These are phyloP conservation scores for Amphibalanus amphitrite DNA, from an alignment of 1,140 invertebrate genomes.

Conservation along the genomic window DNA sequence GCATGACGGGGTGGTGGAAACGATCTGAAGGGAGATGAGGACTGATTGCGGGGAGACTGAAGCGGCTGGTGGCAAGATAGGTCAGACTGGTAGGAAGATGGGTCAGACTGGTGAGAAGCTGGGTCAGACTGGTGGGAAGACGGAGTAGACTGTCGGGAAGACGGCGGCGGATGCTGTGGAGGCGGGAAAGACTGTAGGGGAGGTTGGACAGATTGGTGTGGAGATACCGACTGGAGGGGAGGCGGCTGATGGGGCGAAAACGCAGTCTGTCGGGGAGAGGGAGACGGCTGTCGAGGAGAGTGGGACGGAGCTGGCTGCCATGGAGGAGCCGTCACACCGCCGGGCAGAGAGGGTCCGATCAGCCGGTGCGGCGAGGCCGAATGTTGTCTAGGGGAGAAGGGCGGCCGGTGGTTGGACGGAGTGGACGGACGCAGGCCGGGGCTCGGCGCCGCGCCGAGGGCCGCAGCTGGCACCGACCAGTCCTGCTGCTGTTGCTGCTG, in stretches of 20 bases:
- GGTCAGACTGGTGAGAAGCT: neutral
- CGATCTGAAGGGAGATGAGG: no score
- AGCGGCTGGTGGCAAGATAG: no score
- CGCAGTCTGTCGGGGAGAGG: no score
- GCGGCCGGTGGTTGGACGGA: neutral
- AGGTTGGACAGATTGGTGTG: neutral
- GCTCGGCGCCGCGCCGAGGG: no score
- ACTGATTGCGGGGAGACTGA: no score
- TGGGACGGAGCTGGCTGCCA: neutral
- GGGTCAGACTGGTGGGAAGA: neutral
- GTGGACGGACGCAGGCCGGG: neutral
- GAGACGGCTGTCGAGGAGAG: neutral
- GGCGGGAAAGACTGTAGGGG: neutral
- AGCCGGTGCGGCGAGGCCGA: no score
- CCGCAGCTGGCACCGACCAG: no score
- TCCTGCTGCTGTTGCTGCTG: no score
- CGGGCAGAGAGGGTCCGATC: no score
- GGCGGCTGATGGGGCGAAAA: no score
- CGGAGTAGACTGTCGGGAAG: neutral
- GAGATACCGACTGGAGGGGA: no score
- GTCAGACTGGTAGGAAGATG: neutral
- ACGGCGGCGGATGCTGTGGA: neutral
- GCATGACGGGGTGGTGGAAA: no score
- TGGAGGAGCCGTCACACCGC: neutral
- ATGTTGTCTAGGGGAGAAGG: neutral